Evolutionary conservation across 2,888 invertebrate species (phyloP).

Genomic region (Drosophila nr. perissopoda): DNA sequence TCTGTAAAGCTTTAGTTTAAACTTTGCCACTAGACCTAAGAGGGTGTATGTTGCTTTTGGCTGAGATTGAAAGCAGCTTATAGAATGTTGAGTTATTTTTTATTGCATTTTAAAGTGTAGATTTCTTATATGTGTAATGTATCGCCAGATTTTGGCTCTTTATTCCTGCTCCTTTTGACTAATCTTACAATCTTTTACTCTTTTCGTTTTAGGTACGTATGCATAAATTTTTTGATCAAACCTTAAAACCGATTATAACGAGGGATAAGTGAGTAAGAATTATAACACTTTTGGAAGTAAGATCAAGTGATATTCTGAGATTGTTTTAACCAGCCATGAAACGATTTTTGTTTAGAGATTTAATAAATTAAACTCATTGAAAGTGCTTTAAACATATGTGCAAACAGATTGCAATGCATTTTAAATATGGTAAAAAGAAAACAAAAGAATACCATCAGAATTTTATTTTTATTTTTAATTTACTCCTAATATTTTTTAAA

Average conservation of each 20-base stretch:
- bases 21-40: constrained; percentile 15
- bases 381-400: background rate
- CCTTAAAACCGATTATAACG: background rate
- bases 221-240: constrained; percentile 7
- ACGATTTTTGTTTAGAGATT: background rate
- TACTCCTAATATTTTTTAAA: background rate
- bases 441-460: background rate
- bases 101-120: constrained; percentile 50
- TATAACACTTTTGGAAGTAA: background rate
- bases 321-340: background rate
- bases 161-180: constrained; percentile 2
- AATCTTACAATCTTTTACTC: constrained; percentile 38
- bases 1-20: constrained; percentile 29
- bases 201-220: constrained; percentile 72
- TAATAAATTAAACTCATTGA: background rate
- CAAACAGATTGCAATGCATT: background rate
- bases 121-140: background rate
- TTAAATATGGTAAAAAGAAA: background rate
- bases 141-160: background rate
- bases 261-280: constrained; percentile 9
- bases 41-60: constrained; percentile 11
- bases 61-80: constrained; percentile 52
- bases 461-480: background rate
- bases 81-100: constrained; percentile 50
- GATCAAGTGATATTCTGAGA: background rate